Evolutionary conservation across 2,888 invertebrate species (phyloP).

Genomic region (Miltochrista miniata): DNA sequence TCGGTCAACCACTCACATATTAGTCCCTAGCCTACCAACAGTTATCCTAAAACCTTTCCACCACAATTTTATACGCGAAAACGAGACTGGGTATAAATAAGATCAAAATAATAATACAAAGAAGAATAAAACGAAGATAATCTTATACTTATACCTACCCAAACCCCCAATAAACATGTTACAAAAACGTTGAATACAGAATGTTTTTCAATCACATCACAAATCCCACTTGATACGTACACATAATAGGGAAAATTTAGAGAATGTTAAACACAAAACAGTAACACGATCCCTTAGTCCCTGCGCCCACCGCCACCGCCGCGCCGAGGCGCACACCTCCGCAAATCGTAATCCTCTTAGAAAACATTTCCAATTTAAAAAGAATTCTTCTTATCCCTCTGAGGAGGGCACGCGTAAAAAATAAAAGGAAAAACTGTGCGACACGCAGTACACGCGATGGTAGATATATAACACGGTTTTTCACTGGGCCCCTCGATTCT

Average conservation of each 20-base stretch:
- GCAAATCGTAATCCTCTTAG: conserved; percentile 83
- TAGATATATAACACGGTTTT: conserved; percentile 61
- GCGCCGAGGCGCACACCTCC: conserved; percentile 71
- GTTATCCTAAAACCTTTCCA: no score
- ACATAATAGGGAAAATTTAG: conserved; percentile 48
- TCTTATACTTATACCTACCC: background rate
- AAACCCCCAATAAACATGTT: conserved; percentile 4
- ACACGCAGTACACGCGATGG: conserved; percentile 61
- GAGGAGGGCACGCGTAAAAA: conserved; percentile 80
- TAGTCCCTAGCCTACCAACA: no score
- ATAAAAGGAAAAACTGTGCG: conserved; percentile 79
- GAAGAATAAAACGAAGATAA: no score
- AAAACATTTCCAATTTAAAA: conserved; percentile 84
- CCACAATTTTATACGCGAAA: no score
- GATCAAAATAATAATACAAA: no score
- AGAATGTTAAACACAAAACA: conserved; percentile 66
- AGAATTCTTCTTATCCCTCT: conserved; percentile 81
- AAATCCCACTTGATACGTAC: conserved; percentile 45
- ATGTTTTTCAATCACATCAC: conserved; percentile 25
- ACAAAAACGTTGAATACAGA: conserved; percentile 14
- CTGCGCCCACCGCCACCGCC: conserved; percentile 58
- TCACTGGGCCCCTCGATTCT: conserved; percentile 73
- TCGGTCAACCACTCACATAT: no score
- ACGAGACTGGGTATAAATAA: no score
- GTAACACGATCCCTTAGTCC: conserved; percentile 70